Evolutionary conservation across 2,797 vertebrate species (phyloP).

Genomic region (Sebastes hopkinsi): DNA sequence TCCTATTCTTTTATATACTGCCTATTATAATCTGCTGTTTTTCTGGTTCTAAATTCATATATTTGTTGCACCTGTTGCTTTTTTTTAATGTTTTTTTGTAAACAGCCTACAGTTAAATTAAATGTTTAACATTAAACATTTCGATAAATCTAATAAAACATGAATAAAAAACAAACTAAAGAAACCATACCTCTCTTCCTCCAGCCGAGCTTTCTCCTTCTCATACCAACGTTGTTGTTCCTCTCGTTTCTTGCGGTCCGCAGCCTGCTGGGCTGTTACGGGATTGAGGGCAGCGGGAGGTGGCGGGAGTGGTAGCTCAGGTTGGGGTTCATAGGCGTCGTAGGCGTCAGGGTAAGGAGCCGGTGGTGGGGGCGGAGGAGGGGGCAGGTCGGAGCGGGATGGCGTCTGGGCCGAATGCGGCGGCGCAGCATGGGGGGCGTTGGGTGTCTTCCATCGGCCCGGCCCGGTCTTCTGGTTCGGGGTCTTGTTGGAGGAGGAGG

Average conservation of each 20-base stretch:
- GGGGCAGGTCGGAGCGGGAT: slow-evolving; percentile 77
- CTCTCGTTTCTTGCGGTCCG: slow-evolving; percentile 93
- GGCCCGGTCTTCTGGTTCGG: slow-evolving; percentile 92
- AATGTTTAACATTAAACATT: neutral
- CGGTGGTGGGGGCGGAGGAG: slow-evolving; percentile 74
- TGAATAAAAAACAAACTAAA: neutral
- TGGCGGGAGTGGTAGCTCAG: slow-evolving; percentile 83
- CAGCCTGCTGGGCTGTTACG: slow-evolving; percentile 81
- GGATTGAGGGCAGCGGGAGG: slow-evolving; percentile 82
- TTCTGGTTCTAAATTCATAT: neutral
- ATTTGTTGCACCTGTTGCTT: neutral
- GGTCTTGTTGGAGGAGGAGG: slow-evolving; percentile 82
- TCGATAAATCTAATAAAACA: neutral
- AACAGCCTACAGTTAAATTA: neutral
- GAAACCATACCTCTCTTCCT: slow-evolving; percentile 86
- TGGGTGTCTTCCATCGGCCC: slow-evolving; percentile 96
- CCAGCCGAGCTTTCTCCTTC: slow-evolving; percentile 96
- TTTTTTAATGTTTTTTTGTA: neutral
- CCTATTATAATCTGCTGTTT: no score
- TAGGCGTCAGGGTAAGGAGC: slow-evolving; percentile 64
- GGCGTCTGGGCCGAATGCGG: slow-evolving; percentile 58
- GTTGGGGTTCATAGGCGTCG: slow-evolving; percentile 78
- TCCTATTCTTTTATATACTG: neutral
- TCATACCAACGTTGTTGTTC: slow-evolving; percentile 99
- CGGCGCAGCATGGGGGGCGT: slow-evolving; percentile 66